Evolutionary conservation across 2,888 invertebrate genomes (phyloP).

Genomic region (Trilocha varians): DNA sequence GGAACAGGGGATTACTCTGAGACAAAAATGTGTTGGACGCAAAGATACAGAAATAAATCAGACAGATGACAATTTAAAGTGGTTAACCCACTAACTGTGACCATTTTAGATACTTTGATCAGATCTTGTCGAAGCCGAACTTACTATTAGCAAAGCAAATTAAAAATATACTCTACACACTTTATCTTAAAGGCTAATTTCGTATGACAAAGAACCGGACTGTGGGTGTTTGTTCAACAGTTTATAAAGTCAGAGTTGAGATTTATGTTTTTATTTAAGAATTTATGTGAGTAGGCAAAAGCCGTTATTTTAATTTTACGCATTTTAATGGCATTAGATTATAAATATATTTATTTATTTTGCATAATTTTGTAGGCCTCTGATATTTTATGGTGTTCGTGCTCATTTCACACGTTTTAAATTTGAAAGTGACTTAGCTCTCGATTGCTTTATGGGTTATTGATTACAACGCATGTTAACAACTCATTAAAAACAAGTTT

Average conservation of each 20-base stretch:
- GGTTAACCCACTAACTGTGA: constrained; percentile 75
- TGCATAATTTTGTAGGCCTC: constrained; percentile 17
- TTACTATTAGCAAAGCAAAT: constrained; percentile 23
- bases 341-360: constrained; percentile 24
- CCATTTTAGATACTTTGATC: constrained; percentile 74
- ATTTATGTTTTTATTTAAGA: constrained; percentile 72
- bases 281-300: constrained; percentile 67
- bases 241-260: constrained; percentile 53
- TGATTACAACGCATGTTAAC: not conserved
- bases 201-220: constrained; percentile 21
- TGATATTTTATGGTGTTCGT: constrained; percentile 20
- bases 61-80: constrained; percentile 74
- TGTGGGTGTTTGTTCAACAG: constrained; percentile 68
- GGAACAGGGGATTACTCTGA: constrained; percentile 29
- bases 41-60: constrained; percentile 73
- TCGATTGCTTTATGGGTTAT: not conserved
- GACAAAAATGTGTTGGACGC: constrained; percentile 66
- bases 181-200: constrained; percentile 36
- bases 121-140: constrained; percentile 65
- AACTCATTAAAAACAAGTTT: not conserved
- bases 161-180: constrained; percentile 23
- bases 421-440: not conserved
- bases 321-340: constrained; percentile 48
- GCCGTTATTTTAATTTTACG: constrained; percentile 64
- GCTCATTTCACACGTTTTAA: constrained; percentile 22